Percentiles rank a stretch among this genome's conserved stretches.
These are phyloP conservation scores for Wasmannia auropunctata DNA, from an alignment of 1,140 invertebrate genomes.

Conservation along the genomic window DNA sequence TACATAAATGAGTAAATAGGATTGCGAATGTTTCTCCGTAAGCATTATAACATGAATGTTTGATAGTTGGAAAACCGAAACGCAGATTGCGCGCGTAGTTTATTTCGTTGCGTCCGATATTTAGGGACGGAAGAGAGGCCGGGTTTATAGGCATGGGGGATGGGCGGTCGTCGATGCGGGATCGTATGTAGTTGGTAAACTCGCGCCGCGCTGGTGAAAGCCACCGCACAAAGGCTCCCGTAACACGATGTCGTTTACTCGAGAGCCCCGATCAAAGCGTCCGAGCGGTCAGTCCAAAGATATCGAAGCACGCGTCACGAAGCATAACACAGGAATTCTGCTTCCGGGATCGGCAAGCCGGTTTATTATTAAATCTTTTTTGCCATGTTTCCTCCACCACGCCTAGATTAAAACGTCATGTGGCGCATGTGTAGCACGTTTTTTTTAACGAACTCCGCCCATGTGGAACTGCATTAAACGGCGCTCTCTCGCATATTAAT, in stretches of 20 bases:
- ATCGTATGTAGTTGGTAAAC: conserved; percentile 49
- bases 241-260: conserved; percentile 58
- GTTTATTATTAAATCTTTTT: conserved; percentile 53
- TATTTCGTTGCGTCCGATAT: conserved; percentile 41
- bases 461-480: neutral
- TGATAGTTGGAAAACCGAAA: conserved; percentile 35
- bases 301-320: conserved; percentile 41
- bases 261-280: conserved; percentile 49
- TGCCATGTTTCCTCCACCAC: neutral
- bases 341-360: conserved; percentile 28
- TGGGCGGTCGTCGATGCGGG: conserved; percentile 25
- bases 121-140: conserved; percentile 19
- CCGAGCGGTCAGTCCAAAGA: conserved; percentile 53
- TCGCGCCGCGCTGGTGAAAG: conserved; percentile 31
- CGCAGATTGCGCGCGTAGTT: conserved; percentile 20
- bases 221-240: conserved; percentile 35
- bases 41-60: conserved; percentile 53
- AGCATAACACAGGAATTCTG: conserved; percentile 53
- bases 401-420: conserved; percentile 24
- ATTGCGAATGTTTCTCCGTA: neutral
- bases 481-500: neutral
- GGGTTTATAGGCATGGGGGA: conserved; percentile 39
- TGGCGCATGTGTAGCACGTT: neutral
- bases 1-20: conserved; percentile 8
- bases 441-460: neutral